Evolutionary conservation across 2,797 vertebrate species (phyloP), one percentile per base, ranked within the genome.

Genomic region (Eremophila alpestris): DNA sequence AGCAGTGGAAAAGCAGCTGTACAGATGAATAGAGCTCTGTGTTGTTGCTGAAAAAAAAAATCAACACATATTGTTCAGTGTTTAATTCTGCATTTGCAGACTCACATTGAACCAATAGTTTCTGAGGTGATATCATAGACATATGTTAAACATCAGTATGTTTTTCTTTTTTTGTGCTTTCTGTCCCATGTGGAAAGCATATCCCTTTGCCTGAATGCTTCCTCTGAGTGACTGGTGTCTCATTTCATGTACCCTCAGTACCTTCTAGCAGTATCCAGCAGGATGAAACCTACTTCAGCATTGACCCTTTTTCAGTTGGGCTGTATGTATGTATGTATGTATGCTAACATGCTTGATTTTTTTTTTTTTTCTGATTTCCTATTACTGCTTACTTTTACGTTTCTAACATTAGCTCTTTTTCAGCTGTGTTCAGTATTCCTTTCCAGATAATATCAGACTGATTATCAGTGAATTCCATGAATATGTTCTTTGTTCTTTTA

Each of bases 401-500:
- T 87, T 88, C 21, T 82, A 73, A 48, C 20, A 55, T 34, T 68
- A 29, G 46, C 23, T 86, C 45, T 78, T 12, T 87, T 93, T 63
- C 38, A 60, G 11, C 29, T 89, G 32, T 63, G 16, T 69, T 89
- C 34, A 67, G 2, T 90, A 80, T 56, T 90, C 6, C 20, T 69
- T 79, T 90, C 48, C 13, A 43, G 26, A 7, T 24, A 65, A 36
- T 41, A 76, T 34, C 18, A 81, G 43, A 32, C 10, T 63, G 26
- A 67, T 91, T 63, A 70, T 70, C 34, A 67, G 16, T 41, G 41
- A 90, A 63, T 70, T 76, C 38, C 29, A 65, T 41, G 4, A 83
- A 82, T 55, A 90, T 67, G 13, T 11, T 91, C 22, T 80, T 86
- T 91, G 9, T 75, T 83, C 43, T 78, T 91, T 45, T 41, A 81